Evolutionary conservation across 2,888 invertebrate species (phyloP).

Genomic region (Sepioteuthis lessoniana): DNA sequence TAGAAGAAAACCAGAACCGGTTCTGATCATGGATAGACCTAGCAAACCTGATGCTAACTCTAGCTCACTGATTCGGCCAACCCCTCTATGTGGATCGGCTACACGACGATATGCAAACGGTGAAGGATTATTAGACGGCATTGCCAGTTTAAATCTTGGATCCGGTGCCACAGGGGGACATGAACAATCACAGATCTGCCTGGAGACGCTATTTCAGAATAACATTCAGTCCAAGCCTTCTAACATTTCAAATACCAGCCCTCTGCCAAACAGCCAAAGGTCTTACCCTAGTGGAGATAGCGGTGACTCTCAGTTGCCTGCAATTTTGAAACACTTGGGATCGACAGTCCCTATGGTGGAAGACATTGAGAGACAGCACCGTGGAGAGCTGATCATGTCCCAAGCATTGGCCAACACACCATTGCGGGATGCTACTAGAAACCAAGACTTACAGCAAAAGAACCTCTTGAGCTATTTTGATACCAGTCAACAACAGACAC

Average conservation of each 20-base stretch:
- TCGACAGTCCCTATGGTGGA: conserved; percentile 89
- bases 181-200: conserved; percentile 61
- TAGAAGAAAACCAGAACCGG: conserved; percentile 59
- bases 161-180: conserved; percentile 50
- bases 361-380: conserved; percentile 83
- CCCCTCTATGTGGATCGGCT: conserved; percentile 54
- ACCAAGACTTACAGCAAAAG: background rate
- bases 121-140: conserved; percentile 9
- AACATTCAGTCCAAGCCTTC: conserved; percentile 61
- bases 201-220: conserved; percentile 68
- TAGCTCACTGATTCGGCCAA: conserved; percentile 61
- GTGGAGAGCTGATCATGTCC: background rate
- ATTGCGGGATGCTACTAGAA: background rate
- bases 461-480: conserved; percentile 35
- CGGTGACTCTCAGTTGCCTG: conserved; percentile 55
- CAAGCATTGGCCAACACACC: background rate
- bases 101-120: conserved; percentile 49
- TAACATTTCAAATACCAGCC: conserved; percentile 44
- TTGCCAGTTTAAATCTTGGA: background rate
- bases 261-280: conserved; percentile 40
- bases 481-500: background rate
- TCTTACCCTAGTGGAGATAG: conserved; percentile 52
- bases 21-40: conserved; percentile 70
- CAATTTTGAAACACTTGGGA: conserved; percentile 84
- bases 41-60: conserved; percentile 66